Evolutionary conservation across 2,797 vertebrate species (phyloP).

Genomic region (Phoeniculus purpureus): DNA sequence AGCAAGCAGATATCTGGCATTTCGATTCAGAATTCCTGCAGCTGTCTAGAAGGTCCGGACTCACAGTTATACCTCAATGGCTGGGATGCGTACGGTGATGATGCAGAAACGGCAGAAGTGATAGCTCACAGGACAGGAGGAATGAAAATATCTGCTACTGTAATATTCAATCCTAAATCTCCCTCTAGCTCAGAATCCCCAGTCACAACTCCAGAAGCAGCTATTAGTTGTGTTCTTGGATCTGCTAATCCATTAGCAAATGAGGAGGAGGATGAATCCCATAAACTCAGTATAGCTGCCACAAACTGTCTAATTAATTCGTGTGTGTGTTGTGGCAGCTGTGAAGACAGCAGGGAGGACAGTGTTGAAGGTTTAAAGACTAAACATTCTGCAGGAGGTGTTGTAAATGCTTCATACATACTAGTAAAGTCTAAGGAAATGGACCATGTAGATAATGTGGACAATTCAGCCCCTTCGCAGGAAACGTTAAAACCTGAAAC

Average conservation of each 20-base stretch:
- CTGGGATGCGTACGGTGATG: conserved; percentile 84
- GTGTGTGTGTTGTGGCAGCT: conserved; percentile 95
- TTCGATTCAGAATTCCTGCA: conserved; percentile 73
- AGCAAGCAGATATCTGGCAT: conserved; percentile 53
- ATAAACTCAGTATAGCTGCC: conserved; percentile 81
- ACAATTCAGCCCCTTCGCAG: conserved; percentile 63
- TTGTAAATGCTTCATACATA: conserved; percentile 84
- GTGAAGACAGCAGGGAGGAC: conserved; percentile 87
- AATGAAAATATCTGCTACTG: conserved; percentile 97
- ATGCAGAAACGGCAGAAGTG: conserved; percentile 86
- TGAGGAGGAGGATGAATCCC: conserved; percentile 64
- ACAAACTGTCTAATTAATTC: conserved; percentile 93
- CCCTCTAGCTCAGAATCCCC: conserved; percentile 82
- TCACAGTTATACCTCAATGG: conserved; percentile 83
- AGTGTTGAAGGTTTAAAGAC: conserved; percentile 76
- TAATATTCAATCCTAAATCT: conserved; percentile 96
- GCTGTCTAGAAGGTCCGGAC: conserved; percentile 79
- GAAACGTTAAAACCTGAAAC: conserved; percentile 69
- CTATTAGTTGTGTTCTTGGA: conserved; percentile 72
- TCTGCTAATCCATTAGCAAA: conserved; percentile 47
- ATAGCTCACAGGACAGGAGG: conserved; percentile 95
- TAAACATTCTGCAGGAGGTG: conserved; percentile 76
- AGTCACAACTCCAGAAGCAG: conserved; percentile 70
- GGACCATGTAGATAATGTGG: conserved; percentile 71
- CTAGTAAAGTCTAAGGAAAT: conserved; percentile 77